A percentile compares a stretch with the other conserved stretches of the same genome.
These are phyloP conservation scores for Aspidiotus rigidus DNA, from an alignment of 2,888 invertebrate genomes.

Conservation along the genomic window DNA sequence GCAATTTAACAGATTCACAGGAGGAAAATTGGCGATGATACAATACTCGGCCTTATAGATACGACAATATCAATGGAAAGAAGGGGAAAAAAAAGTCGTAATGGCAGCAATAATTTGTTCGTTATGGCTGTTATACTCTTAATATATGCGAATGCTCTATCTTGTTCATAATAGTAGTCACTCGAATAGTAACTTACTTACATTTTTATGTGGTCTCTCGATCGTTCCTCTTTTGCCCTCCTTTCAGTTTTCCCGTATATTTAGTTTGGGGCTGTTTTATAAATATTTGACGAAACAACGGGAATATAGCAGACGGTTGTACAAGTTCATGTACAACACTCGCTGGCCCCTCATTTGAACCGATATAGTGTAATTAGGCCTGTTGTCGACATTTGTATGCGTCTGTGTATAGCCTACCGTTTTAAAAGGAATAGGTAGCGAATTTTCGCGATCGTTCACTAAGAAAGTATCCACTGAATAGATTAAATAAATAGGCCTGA, in stretches of 20 bases:
- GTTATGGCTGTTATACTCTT: neutral
- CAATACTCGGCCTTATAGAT: neutral
- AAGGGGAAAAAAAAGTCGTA: neutral
- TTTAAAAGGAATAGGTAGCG: too few relatives aligned
- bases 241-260: neutral
- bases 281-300: too few relatives aligned
- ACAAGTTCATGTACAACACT: neutral
- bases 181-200: neutral
- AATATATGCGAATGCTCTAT: neutral
- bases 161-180: neutral
- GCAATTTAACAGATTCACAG: neutral
- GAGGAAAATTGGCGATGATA: slow-evolving; percentile 3
- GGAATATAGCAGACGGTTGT: neutral
- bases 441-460: too few relatives aligned
- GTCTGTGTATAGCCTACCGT: too few relatives aligned
- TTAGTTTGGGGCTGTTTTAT: too few relatives aligned
- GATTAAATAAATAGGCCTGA: too few relatives aligned
- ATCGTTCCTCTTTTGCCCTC: neutral
- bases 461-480: too few relatives aligned
- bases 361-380: too few relatives aligned
- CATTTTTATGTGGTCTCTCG: neutral
- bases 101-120: slow-evolving; percentile 1
- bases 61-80: neutral
- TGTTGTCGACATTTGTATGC: too few relatives aligned
- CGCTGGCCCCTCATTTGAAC: too few relatives aligned